Evolutionary conservation across 1,140 invertebrate species (phyloP), one percentile per base, ranked within the genome.

Genomic region (Drosophila auraria): DNA sequence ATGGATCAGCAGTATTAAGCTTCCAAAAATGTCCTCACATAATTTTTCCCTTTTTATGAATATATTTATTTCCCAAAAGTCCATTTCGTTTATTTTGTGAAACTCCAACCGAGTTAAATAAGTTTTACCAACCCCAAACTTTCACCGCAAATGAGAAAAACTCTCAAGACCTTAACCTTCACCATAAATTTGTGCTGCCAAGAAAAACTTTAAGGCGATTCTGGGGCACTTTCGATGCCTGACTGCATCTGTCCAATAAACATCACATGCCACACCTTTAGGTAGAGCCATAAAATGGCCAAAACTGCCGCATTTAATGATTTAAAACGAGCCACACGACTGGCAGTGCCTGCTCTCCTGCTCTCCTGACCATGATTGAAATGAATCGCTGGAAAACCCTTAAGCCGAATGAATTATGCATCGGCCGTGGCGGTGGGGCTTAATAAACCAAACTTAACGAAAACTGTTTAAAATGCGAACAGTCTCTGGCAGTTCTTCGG

Each of bases 381-480:
- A 77, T 77, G 73, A 77, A 77, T 77, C 58, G 71, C 23, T 53
- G 73, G 63, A 53, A 77, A 54, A 47, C 62, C 74, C 74, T 77
- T 77, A 65, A 77, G 66, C 47, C 62, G 40, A 62, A 90, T 89
- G 78, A 90, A 89, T 89, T 90, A 89, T 89, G 86, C 81, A 87
- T 58, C n/a, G 59, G 62, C 59, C 42, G 33, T 40, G 44, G 45
- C 36, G 20, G 44, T 40, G 53, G 30, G 61, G 79, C 61, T 80
- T 90, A 86, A 91, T 90, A 86, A 90, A 90, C 86, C 83, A 77
- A 90, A 84, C 76, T 71, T 74, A 74, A 68, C 62, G 78, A 79
- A 82, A 79, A 72, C 87, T 86, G 76, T 74, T 90, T 90, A 91
- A 90, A 90, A 90, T 90, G 81, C 87, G 74, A 58, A 49, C 54